Evolutionary conservation across 2,888 invertebrate species (phyloP).

Genomic region (Lordiphosa andalusiaca): DNA sequence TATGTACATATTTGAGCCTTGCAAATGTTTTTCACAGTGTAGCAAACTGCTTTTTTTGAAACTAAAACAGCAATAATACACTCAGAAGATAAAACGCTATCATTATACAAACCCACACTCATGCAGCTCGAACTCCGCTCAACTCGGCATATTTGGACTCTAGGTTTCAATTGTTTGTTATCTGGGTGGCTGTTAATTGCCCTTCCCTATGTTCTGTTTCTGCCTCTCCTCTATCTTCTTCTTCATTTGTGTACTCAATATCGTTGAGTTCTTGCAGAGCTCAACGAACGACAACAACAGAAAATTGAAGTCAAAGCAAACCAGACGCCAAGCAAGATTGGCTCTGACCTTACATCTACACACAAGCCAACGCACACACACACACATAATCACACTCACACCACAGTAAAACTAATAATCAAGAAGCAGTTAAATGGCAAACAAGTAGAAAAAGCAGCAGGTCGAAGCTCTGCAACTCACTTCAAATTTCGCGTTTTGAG

Average conservation of each 20-base stretch:
- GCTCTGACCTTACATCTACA: constrained; percentile 62
- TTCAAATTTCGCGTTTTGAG: constrained; percentile 55
- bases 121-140: constrained; percentile 18
- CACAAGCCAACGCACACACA: constrained; percentile 16
- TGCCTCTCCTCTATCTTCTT: constrained; percentile 19
- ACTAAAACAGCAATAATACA: neutral
- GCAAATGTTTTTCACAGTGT: constrained; percentile 10
- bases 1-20: too few species aligned
- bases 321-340: constrained; percentile 57
- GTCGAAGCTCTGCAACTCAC: constrained; percentile 16
- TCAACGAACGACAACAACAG: constrained; percentile 26
- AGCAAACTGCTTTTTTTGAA: neutral
- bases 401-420: constrained; percentile 55
- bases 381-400: constrained; percentile 18
- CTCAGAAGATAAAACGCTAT: constrained; percentile 52
- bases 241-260: constrained; percentile 33
- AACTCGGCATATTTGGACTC: constrained; percentile 6
- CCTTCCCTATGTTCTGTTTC: constrained; percentile 28
- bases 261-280: constrained; percentile 26
- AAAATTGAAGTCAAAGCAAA: constrained; percentile 71
- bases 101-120: constrained; percentile 36
- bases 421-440: constrained; percentile 74
- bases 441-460: constrained; percentile 53
- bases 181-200: constrained; percentile 50
- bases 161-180: constrained; percentile 31